Evolutionary conservation across 1,140 invertebrate genomes (phyloP).

Genomic region (Antheraea mylitta): DNA sequence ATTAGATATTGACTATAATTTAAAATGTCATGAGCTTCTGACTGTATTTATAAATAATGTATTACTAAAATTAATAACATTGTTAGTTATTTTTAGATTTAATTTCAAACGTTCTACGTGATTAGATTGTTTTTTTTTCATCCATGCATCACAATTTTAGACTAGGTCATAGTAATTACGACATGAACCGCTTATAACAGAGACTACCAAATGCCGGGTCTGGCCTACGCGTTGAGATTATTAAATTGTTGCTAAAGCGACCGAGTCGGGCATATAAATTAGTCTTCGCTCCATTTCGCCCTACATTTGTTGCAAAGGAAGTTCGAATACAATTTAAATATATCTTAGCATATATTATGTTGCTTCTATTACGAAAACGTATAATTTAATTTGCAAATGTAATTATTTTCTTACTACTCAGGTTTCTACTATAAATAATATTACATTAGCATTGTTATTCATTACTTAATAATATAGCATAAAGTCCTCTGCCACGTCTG

Average conservation of each 20-base stretch:
- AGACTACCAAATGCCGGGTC: constrained; percentile 15
- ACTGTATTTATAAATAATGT: no score
- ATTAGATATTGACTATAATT: no score
- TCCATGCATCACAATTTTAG: neutral
- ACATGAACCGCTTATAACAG: constrained; percentile 21
- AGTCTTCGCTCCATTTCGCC: constrained; percentile 36
- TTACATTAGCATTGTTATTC: no score
- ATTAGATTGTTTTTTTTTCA: neutral
- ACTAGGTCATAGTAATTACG: constrained; percentile 18
- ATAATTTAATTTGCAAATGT: no score
- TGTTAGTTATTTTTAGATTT: neutral
- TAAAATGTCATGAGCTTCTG: no score
- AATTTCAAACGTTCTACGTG: neutral
- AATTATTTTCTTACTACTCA: no score
- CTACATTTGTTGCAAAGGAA: constrained; percentile 37
- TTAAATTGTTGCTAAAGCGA: constrained; percentile 39
- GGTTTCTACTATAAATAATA: no score
- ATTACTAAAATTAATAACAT: no score
- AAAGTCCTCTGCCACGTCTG: no score
- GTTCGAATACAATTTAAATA: neutral
- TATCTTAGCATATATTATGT: no score
- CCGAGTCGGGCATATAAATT: constrained; percentile 52
- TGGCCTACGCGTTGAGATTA: constrained; percentile 27
- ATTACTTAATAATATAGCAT: no score
- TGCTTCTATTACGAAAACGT: neutral